Evolutionary conservation across 2,113 vertebrate species (phyloP).

Genomic region (Haemorhous mexicanus): DNA sequence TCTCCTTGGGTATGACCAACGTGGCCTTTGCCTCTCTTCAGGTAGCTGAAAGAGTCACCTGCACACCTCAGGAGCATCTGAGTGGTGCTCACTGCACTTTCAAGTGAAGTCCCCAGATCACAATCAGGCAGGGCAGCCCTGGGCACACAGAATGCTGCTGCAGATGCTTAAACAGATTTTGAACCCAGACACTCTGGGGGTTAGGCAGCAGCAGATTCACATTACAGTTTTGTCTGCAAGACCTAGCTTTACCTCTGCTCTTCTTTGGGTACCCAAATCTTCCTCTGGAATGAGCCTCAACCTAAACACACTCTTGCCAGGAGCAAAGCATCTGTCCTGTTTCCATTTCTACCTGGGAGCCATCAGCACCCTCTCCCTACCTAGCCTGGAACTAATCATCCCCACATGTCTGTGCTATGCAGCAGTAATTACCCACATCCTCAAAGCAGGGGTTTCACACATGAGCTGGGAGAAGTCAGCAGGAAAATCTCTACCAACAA

Average conservation of each 20-base stretch:
- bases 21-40: background rate
- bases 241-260: background rate
- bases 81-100: background rate
- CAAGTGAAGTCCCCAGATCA: background rate
- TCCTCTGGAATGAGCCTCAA: background rate
- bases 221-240: background rate
- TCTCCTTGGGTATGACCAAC: background rate
- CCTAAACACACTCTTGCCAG: background rate
- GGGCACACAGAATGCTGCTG: background rate
- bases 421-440: background rate
- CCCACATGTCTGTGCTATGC: background rate
- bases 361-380: background rate
- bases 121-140: background rate
- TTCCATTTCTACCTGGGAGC: conserved; percentile 3
- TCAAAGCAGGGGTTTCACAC: background rate
- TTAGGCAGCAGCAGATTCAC: background rate
- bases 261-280: background rate
- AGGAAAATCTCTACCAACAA: background rate
- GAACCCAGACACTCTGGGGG: background rate
- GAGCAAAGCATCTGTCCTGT: background rate
- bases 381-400: conserved; percentile 9
- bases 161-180: background rate
- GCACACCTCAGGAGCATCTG: background rate
- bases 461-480: background rate
- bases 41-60: background rate